phyloP scores from a whole-genome alignment of 2,797 vertebrate genomes.

The Pangasius djambal region DNA sequence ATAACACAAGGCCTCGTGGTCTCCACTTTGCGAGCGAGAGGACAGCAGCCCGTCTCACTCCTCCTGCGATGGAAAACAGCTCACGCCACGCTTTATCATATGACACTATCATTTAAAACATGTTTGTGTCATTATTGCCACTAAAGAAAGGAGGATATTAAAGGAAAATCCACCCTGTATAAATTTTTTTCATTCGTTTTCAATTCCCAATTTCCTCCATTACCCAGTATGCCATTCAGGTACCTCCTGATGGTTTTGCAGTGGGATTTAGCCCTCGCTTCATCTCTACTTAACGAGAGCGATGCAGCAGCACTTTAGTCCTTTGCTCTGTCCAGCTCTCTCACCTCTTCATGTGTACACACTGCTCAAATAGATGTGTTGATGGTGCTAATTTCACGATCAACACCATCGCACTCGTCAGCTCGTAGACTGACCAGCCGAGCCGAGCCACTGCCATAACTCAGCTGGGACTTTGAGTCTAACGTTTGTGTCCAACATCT shows the following conservation, averaged over 20 bases:
- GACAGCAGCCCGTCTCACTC: not conserved
- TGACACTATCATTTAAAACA: not conserved
- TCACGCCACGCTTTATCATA: not conserved
- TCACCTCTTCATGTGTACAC: not conserved
- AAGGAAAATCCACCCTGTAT: not conserved
- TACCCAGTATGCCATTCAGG: not conserved
- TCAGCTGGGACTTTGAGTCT: not conserved
- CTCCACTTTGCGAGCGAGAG: not conserved
- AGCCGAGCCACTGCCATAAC: not conserved
- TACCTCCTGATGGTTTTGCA: not conserved
- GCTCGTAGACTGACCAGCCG: not conserved
- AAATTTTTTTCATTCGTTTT: not conserved
- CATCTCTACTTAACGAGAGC: not conserved
- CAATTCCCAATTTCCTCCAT: not conserved
- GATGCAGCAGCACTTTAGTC: not conserved
- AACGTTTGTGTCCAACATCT: not conserved
- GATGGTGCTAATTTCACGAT: not conserved
- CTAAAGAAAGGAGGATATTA: not conserved
- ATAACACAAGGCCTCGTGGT: constrained; percentile 34
- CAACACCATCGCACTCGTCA: not conserved
- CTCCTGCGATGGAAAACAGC: not conserved
- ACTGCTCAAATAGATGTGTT: not conserved
- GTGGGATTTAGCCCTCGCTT: not conserved
- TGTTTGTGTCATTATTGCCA: not conserved
- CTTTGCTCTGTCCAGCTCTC: not conserved